These are phyloP conservation scores for Mastacembelus armatus DNA, from an alignment of 2,797 vertebrate species.

Conservation along the genomic window DNA sequence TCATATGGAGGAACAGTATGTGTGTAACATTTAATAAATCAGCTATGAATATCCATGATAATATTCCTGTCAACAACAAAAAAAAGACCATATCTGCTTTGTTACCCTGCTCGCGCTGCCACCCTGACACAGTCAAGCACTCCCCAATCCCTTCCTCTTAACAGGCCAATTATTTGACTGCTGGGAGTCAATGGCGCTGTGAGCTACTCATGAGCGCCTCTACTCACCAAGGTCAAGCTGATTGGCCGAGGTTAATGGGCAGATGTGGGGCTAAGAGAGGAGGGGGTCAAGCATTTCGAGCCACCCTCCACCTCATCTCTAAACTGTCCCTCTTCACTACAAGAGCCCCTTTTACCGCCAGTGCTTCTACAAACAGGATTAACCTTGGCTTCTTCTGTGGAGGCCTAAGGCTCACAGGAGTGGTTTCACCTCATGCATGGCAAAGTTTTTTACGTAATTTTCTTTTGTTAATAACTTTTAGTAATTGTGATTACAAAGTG, in stretches of 20 bases:
- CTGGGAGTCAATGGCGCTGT: constrained; percentile 73
- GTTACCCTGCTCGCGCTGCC: constrained; percentile 33
- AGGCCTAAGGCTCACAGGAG: constrained; percentile 26
- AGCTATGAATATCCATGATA: not conserved
- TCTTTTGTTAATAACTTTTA: too few species aligned
- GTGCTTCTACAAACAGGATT: constrained; percentile 78
- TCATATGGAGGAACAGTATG: not conserved
- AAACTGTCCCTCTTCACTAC: constrained; percentile 79
- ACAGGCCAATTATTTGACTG: constrained; percentile 81
- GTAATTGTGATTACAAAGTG: too few species aligned
- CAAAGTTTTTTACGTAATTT: too few species aligned
- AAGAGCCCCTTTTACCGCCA: constrained; percentile 75
- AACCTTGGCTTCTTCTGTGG: constrained; percentile 70
- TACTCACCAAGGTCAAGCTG: constrained; percentile 85
- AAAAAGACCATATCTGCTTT: constrained; percentile 36
- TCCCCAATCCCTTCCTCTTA: constrained; percentile 63
- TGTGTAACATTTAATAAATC: not conserved
- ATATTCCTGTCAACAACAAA: constrained; percentile 18
- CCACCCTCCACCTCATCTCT: constrained; percentile 82
- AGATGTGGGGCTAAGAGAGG: constrained; percentile 78
- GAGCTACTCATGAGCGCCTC: constrained; percentile 75
- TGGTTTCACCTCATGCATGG: constrained; percentile 25
- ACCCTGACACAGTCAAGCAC: constrained; percentile 37
- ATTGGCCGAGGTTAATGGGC: constrained; percentile 87
- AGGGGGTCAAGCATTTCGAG: constrained; percentile 83